A percentile compares a stretch with the other conserved stretches of the same genome.
phyloP scores from a whole-genome alignment of 2,888 invertebrate species.

The Taenaris catops region DNA sequence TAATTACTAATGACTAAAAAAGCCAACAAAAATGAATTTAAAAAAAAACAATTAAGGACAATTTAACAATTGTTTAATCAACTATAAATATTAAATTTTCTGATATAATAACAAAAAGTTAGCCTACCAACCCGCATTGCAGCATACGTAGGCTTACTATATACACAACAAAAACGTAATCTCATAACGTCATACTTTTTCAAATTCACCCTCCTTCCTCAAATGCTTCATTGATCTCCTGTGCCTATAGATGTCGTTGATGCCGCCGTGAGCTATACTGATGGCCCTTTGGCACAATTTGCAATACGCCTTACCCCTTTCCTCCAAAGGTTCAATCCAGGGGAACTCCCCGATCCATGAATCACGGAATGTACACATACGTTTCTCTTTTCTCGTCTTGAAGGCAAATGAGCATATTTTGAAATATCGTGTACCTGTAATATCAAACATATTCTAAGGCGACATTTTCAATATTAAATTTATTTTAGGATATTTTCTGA shows the following conservation, averaged over 20 bases:
- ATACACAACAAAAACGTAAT: too few species aligned
- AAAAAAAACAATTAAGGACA: too few species aligned
- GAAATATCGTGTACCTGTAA: slow-evolving; percentile 8
- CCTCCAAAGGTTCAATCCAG: slow-evolving; percentile 13
- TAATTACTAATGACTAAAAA: too few species aligned
- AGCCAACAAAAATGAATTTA: too few species aligned
- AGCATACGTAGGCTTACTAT: too few species aligned
- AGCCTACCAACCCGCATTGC: too few species aligned
- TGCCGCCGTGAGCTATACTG: slow-evolving; percentile 10
- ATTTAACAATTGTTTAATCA: too few species aligned
- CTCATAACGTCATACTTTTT: slow-evolving; percentile 6
- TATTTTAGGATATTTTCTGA: too few species aligned
- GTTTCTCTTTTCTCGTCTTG: slow-evolving; percentile 9
- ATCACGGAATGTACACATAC: slow-evolving; percentile 10
- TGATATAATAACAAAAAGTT: too few species aligned
- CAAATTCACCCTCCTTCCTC: background rate
- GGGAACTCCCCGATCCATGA: slow-evolving; percentile 8
- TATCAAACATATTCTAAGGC: too few species aligned
- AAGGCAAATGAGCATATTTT: slow-evolving; percentile 1
- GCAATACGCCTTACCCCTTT: slow-evolving; percentile 11
- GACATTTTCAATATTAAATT: too few species aligned
- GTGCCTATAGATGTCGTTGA: slow-evolving; percentile 10
- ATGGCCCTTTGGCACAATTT: slow-evolving; percentile 9
- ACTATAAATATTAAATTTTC: too few species aligned
- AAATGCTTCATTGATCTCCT: slow-evolving; percentile 6